These are phyloP conservation scores for Choloepus hoffmanni DNA, from an alignment of 2,113 vertebrate genomes.

Conservation along the genomic window DNA sequence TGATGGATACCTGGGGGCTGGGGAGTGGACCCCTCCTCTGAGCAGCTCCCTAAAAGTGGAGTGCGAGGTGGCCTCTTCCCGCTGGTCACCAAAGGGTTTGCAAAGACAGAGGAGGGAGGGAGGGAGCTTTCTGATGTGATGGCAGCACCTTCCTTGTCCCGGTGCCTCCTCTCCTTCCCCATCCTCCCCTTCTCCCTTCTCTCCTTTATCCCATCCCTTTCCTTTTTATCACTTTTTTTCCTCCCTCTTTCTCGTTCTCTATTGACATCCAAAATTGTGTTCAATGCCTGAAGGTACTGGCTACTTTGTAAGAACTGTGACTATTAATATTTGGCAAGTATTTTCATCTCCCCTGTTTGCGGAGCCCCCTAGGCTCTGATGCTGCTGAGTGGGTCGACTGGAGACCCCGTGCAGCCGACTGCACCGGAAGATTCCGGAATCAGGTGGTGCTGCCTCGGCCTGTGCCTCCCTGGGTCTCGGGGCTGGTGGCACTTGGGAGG, in stretches of 20 bases:
- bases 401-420: conserved; percentile 64
- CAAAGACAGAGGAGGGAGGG: conserved; percentile 19
- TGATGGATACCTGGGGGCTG: background rate
- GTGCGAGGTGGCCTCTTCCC: background rate
- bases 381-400: background rate
- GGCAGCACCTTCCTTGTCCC: background rate
- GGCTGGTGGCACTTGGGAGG: background rate
- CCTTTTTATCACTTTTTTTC: background rate
- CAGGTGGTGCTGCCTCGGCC: conserved; percentile 42
- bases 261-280: conserved; percentile 82
- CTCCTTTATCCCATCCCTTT: background rate
- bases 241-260: conserved; percentile 45
- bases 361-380: conserved; percentile 54
- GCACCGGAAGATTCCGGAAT: conserved; percentile 72
- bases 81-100: conserved; percentile 44
- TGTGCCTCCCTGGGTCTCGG: background rate
- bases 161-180: background rate
- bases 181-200: background rate
- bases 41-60: background rate
- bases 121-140: background rate
- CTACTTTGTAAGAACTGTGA: conserved; percentile 83
- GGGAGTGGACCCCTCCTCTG: background rate
- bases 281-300: conserved; percentile 73
- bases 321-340: conserved; percentile 83
- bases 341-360: conserved; percentile 66